A percentile compares a stretch with the other conserved stretches of the same genome.
phyloP scores from a whole-genome alignment of 2,888 invertebrate genomes.

The Tetragnatha montana region DNA sequence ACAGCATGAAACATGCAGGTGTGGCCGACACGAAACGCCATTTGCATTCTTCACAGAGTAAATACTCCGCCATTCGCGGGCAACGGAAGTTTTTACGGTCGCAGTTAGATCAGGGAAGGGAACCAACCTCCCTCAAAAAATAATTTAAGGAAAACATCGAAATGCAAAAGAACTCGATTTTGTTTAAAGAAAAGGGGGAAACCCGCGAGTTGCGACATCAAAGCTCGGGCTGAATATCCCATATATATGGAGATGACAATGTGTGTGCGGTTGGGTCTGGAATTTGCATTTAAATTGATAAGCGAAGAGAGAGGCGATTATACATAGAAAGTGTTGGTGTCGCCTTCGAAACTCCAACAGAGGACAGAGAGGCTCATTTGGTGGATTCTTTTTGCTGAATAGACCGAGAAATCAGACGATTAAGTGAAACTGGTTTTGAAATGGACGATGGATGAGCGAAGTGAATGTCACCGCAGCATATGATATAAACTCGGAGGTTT shows the following conservation, averaged over 20 bases:
- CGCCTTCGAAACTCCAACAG: neutral
- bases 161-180: constrained; percentile 21
- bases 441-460: neutral
- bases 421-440: neutral
- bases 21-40: neutral
- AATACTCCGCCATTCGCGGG: neutral
- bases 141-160: constrained; percentile 25
- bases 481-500: too few species aligned
- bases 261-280: constrained; percentile 1
- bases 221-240: constrained; percentile 22
- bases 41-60: neutral
- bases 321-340: neutral
- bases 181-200: constrained; percentile 11
- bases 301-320: constrained; percentile 14
- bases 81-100: neutral
- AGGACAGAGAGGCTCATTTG: neutral
- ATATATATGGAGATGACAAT: constrained; percentile 63
- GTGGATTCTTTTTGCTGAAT: neutral
- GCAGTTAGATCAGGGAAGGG: neutral
- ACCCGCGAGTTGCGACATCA: neutral
- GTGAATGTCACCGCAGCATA: neutral
- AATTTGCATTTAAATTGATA: constrained; percentile 69
- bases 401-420: neutral
- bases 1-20: neutral
- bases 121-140: neutral